Conservation (phyloP, 2,888 invertebrate species). For the Harpagoxenus sublaevis region DNA sequence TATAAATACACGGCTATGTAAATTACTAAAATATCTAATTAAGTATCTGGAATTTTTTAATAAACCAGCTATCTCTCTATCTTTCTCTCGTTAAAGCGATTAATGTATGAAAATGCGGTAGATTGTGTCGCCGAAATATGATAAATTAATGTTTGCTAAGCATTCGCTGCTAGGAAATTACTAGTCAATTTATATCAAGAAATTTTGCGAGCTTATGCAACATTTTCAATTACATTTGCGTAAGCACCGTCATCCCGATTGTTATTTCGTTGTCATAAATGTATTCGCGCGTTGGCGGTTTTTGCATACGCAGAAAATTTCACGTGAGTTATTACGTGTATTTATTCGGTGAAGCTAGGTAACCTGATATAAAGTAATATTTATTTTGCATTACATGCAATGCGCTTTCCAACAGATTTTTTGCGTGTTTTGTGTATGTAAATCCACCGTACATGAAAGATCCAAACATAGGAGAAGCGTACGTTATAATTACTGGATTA, state of each 20-base stretch:
- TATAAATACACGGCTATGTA: neutral
- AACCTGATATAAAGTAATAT: conserved; percentile 30
- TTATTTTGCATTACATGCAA: conserved; percentile 12
- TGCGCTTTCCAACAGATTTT: neutral
- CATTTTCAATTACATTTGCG: conserved; percentile 35
- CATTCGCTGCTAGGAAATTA: neutral
- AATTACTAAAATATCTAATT: neutral
- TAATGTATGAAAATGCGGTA: conserved; percentile 22
- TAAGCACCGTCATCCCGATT: conserved; percentile 25
- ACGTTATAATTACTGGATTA: conserved; percentile 8
- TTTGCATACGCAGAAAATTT: conserved; percentile 23
- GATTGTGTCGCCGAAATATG: neutral
- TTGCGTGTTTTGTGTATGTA: neutral
- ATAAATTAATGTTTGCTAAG: conserved; percentile 37
- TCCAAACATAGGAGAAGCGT: neutral
- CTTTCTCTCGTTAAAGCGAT: neutral
- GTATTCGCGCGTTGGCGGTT: conserved; percentile 20
- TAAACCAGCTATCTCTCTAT: neutral
- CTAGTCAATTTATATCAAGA: conserved; percentile 1
- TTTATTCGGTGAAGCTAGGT: conserved; percentile 19
- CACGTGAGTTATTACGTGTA: conserved; percentile 34
- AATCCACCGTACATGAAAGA: neutral
- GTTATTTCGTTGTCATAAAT: conserved; percentile 24
- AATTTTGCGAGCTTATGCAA: conserved; percentile 12
- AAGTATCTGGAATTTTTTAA: conserved; percentile 1